phyloP scores from a whole-genome alignment of 1,140 invertebrate genomes.

The Thaumetopoea pityocampa region DNA sequence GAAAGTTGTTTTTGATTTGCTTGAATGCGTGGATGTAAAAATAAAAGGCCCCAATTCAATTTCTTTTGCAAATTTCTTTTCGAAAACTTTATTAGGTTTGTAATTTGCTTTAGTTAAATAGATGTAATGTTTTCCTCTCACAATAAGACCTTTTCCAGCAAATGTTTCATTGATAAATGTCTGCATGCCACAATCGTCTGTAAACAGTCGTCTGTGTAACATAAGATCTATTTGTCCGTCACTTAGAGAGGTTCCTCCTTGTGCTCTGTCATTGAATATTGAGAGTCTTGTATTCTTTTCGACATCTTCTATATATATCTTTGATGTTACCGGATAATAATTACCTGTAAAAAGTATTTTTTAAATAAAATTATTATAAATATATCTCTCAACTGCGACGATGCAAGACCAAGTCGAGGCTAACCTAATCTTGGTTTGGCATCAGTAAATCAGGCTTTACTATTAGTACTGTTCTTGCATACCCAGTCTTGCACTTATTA shows the following conservation, averaged over 20 bases:
- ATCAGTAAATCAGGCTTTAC: too few relatives aligned
- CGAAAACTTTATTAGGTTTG: conserved; percentile 42
- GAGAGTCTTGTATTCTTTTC: conserved; percentile 74
- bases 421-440: too few relatives aligned
- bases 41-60: conserved; percentile 30
- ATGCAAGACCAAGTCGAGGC: too few relatives aligned
- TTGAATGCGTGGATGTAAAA: conserved; percentile 15
- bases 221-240: conserved; percentile 87
- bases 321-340: conserved; percentile 94
- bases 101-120: conserved; percentile 40
- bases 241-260: conserved; percentile 88
- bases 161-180: conserved; percentile 93
- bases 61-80: conserved; percentile 53
- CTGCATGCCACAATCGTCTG: conserved; percentile 91
- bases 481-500: too few relatives aligned
- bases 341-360: conserved; percentile 77
- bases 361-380: neutral
- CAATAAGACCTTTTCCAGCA: conserved; percentile 84
- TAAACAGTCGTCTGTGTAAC: conserved; percentile 89
- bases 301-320: conserved; percentile 83
- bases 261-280: conserved; percentile 89
- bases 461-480: too few relatives aligned
- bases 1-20: conserved; percentile 1
- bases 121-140: conserved; percentile 82
- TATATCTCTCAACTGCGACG: too few relatives aligned